Conservation (phyloP, 2,113 vertebrate genomes). For the Platycercus adscitus region DNA sequence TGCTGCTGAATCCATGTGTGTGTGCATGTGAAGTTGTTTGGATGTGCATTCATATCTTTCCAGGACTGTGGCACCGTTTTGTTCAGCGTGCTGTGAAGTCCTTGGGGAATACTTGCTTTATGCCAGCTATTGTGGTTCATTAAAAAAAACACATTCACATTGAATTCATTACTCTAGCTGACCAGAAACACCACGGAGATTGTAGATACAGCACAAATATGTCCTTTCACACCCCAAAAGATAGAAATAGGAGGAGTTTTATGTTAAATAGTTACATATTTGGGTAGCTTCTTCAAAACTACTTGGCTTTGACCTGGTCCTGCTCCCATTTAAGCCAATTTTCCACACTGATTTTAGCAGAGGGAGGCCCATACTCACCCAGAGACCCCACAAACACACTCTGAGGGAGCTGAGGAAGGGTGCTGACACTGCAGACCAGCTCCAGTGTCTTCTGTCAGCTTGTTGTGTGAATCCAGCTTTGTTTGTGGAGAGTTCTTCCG, state of each 20-base stretch:
- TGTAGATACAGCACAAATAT: slow-evolving; percentile 7
- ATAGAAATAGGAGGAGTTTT: not conserved
- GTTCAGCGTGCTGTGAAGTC: not conserved
- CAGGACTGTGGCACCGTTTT: not conserved
- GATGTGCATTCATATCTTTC: not conserved
- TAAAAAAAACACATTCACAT: not conserved
- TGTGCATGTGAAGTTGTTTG: not conserved
- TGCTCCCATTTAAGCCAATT: not conserved
- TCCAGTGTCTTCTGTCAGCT: not conserved
- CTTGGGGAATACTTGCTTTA: not conserved
- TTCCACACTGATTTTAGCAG: not conserved
- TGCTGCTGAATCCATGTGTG: not conserved
- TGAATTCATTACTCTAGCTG: slow-evolving; percentile 1
- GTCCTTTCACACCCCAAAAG: not conserved
- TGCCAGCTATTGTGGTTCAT: not conserved
- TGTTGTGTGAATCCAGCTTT: not conserved
- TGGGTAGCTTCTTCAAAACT: not conserved
- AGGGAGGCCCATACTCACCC: not conserved
- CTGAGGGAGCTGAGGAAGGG: not conserved
- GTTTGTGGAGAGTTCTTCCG: not conserved
- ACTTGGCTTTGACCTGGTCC: not conserved
- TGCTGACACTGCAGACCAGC: not conserved
- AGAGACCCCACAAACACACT: not conserved
- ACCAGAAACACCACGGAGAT: not conserved
- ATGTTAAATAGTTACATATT: not conserved